Base-by-base conservation (phyloP, 2,888 invertebrate genomes). In the Axea sp. region DNA sequence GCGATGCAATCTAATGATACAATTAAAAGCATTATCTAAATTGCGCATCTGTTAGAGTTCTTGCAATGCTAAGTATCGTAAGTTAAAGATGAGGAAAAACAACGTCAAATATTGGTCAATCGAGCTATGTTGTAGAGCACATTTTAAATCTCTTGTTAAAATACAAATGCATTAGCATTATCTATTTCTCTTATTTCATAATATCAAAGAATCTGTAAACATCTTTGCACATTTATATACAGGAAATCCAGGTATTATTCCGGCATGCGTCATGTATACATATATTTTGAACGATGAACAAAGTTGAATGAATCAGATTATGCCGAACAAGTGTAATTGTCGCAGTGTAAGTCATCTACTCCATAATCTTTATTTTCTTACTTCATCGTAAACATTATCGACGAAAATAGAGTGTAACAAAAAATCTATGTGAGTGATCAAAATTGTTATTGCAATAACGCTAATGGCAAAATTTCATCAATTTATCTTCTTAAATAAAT, bases 11-110 rank as follows among this genome's bases (percentile, higher is more conserved):
- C 59, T 55, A 67, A 31, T 17, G 17, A 17, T 60, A 59, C 62
- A 24, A 64, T 73, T 68, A 62, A 59, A 57, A 73, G 73, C 62
- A 17, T 64, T 59, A 62, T 35, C 51, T 19, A 49, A 72, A 51
- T 43, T 64, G 57, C 28, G 57, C 28, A 64, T 41, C 51, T 49
- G 30, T 24, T 33, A 30, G 55, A 64, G 43, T 71, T 62, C 57
- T 64, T 64, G 71, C 55, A 64, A 59, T 43, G 39, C 39, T 41
- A 33, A 60, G 60, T 59, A 67, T 28, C 41, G 43, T 43, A 53
- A 33, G 53, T 28, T 22, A 30, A 65, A 55, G 30, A 37, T 45
- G 37, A 35, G 31, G 43, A 28, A 43, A 53, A 53, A 28, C 33
- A 43, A 53, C 22, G 15, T 37, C 35, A 14, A 49, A 31, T 22